Conservation (phyloP, 2,113 vertebrate species). For the Saimiri boliviensis region DNA sequence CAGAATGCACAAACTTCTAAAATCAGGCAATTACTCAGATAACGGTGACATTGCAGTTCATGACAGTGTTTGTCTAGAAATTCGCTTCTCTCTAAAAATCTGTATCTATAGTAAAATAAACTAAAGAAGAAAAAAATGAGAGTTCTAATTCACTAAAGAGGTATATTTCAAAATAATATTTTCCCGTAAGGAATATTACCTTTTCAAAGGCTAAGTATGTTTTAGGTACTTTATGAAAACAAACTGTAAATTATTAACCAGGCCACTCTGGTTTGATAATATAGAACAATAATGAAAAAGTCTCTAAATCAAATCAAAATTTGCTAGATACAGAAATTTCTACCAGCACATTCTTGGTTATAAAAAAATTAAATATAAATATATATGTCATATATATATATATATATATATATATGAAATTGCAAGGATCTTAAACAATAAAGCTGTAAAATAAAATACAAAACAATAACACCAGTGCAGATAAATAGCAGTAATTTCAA, state of each 20-base stretch:
- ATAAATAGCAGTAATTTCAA: conserved; percentile 20
- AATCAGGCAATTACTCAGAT: background rate
- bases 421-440: background rate
- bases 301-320: background rate
- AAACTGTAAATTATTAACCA: conserved; percentile 3
- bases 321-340: background rate
- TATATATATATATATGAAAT: no score
- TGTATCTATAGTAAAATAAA: background rate
- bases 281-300: background rate
- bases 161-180: background rate
- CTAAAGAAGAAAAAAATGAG: background rate
- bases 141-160: background rate
- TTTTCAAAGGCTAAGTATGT: background rate
- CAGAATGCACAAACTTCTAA: background rate
- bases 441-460: background rate
- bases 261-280: background rate
- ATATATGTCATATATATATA: no score
- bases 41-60: background rate
- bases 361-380: no score
- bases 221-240: background rate
- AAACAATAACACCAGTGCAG: background rate
- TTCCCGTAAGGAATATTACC: background rate
- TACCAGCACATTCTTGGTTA: no score
- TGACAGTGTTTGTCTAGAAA: background rate
- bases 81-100: background rate